Evolutionary conservation across 2,113 vertebrate species (phyloP).

Genomic region (Rhinopithecus roxellana): DNA sequence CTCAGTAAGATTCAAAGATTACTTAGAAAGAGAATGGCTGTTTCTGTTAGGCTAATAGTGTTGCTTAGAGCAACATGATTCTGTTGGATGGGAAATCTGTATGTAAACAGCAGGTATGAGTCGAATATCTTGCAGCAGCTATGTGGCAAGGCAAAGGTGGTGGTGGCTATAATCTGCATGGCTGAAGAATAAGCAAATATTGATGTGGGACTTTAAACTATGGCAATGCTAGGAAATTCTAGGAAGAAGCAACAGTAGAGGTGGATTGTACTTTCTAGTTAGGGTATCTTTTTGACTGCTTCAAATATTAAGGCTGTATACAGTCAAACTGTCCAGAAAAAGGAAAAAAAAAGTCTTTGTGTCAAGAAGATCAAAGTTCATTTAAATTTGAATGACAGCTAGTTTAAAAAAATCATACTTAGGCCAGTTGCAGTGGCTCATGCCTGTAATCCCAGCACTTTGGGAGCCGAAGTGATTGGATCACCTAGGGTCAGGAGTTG

Average conservation of each 20-base stretch:
- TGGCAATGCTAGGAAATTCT: not conserved
- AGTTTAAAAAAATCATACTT: not conserved
- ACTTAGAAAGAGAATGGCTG: constrained; percentile 41
- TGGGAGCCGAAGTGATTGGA: too few species aligned
- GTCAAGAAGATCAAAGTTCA: not conserved
- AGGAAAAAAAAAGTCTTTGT: not conserved
- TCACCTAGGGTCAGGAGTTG: too few species aligned
- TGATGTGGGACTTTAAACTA: constrained; percentile 26
- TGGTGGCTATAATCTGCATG: not conserved
- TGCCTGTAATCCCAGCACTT: too few species aligned
- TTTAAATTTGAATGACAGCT: constrained; percentile 27
- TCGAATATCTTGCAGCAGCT: not conserved
- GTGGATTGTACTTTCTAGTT: not conserved
- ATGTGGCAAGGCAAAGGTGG: not conserved
- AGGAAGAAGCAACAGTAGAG: not conserved
- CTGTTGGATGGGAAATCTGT: not conserved
- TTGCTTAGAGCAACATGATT: constrained; percentile 56
- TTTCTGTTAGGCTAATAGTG: constrained; percentile 17
- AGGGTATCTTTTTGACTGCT: not conserved
- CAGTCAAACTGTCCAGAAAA: not conserved
- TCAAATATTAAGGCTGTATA: not conserved
- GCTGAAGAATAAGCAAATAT: not conserved
- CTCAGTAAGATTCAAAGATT: constrained; percentile 52
- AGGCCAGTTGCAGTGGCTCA: too few species aligned
- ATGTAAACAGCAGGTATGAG: not conserved